Percentiles rank a stretch among this genome's conserved stretches.
These are phyloP conservation scores for Leucophenga maculata DNA, from an alignment of 2,888 invertebrate species.

Conservation along the genomic window DNA sequence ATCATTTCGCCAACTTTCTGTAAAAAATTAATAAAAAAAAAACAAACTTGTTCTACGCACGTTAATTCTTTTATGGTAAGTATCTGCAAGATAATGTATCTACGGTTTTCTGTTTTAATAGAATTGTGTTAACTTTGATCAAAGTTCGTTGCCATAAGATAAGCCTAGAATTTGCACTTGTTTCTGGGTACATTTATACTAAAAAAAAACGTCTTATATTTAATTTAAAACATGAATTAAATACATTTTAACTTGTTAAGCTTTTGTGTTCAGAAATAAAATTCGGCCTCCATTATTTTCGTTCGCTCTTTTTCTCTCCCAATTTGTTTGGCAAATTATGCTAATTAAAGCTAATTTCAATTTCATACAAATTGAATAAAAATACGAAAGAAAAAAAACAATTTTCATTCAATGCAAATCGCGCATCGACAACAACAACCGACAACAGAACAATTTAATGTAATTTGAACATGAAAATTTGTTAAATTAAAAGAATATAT, in stretches of 20 bases:
- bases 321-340: constrained; percentile 1
- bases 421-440: neutral
- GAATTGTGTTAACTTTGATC: too few species aligned
- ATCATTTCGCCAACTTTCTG: too few species aligned
- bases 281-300: too few species aligned
- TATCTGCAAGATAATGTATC: too few species aligned
- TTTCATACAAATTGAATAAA: constrained; percentile 14
- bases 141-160: too few species aligned
- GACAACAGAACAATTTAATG: constrained; percentile 13
- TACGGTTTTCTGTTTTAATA: too few species aligned
- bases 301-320: too few species aligned
- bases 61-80: too few species aligned
- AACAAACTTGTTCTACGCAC: neutral
- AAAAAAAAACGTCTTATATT: too few species aligned
- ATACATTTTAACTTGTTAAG: neutral
- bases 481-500: constrained; percentile 7
- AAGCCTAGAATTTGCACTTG: too few species aligned
- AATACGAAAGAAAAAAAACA: neutral
- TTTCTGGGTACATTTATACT: too few species aligned
- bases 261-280: too few species aligned
- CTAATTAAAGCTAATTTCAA: constrained; percentile 26
- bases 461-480: constrained; percentile 12
- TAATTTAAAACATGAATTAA: neutral
- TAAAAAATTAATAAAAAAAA: neutral
- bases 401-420: constrained; percentile 23